These are phyloP conservation scores for Brachyhypopomus occidentalis DNA, from an alignment of 2,113 vertebrate species.

Conservation along the genomic window DNA sequence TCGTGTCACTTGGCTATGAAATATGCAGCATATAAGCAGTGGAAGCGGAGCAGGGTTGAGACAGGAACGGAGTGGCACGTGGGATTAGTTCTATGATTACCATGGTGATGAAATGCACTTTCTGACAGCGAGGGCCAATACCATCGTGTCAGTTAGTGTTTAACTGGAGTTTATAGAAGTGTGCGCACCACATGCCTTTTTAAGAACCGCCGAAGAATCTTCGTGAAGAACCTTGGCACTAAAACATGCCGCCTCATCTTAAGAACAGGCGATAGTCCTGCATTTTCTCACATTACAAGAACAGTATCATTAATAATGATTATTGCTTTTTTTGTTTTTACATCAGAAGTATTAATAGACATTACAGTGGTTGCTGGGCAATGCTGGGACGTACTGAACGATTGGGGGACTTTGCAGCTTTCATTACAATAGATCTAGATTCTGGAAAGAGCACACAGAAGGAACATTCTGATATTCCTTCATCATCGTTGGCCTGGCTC, in stretches of 20 bases:
- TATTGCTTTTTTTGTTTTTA: neutral
- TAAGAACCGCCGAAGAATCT: too few relatives aligned
- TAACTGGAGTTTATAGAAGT: neutral
- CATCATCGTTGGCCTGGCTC: neutral
- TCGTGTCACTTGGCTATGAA: conserved; percentile 28
- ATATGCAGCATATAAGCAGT: conserved; percentile 30
- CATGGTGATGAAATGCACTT: conserved; percentile 33
- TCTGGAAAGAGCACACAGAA: conserved; percentile 8
- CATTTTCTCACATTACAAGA: neutral
- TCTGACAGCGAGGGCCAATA: conserved; percentile 9
- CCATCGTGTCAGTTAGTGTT: neutral
- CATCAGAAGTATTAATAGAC: neutral
- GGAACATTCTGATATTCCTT: neutral
- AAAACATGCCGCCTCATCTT: too few relatives aligned
- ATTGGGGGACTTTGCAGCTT: neutral
- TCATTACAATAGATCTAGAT: neutral
- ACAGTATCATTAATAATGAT: neutral
- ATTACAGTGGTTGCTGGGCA: neutral
- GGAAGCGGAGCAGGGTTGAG: neutral
- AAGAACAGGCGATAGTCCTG: too few relatives aligned
- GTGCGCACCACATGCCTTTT: neutral
- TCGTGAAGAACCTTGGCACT: too few relatives aligned
- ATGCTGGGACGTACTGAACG: neutral
- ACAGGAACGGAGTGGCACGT: conserved; percentile 10
- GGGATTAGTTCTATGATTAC: conserved; percentile 28